Percentiles rank a stretch among this genome's conserved stretches.
Evolutionary conservation across 2,797 vertebrate genomes (phyloP).

Genomic region (Esox lucius): DNA sequence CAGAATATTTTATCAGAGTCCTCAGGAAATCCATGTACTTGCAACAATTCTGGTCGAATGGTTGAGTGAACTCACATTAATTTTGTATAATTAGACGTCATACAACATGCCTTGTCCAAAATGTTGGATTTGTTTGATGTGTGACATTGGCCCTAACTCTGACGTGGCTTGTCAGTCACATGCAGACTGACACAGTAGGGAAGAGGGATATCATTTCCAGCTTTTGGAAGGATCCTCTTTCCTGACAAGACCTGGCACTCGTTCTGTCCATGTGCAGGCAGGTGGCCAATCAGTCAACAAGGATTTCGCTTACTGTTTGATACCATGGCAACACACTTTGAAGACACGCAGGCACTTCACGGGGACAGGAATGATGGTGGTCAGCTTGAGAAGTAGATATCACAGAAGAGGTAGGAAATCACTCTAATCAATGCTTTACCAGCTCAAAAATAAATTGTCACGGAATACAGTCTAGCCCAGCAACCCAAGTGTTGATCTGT

Average conservation of each 20-base stretch:
- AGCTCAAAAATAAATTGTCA: too few species aligned
- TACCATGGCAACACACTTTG: constrained; percentile 55
- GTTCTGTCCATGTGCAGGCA: constrained; percentile 46
- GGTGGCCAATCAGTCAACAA: constrained; percentile 56
- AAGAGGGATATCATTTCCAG: constrained; percentile 6
- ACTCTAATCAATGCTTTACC: too few species aligned
- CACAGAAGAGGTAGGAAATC: too few species aligned
- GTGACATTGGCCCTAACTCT: constrained; percentile 4
- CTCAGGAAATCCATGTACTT: neutral
- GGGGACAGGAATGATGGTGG: too few species aligned
- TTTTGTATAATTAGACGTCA: constrained; percentile 4
- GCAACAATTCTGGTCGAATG: neutral
- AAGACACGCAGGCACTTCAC: constrained; percentile 29
- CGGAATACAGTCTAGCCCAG: too few species aligned
- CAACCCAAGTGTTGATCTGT: too few species aligned
- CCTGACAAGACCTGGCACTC: constrained; percentile 4
- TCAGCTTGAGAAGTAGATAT: too few species aligned
- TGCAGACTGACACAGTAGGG: neutral
- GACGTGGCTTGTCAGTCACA: constrained; percentile 13
- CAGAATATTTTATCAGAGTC: neutral
- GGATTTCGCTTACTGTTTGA: constrained; percentile 59
- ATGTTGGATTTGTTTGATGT: neutral
- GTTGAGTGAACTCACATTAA: neutral
- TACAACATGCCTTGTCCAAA: neutral
- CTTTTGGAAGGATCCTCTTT: constrained; percentile 17